Evolutionary conservation across 2,113 vertebrate genomes (phyloP), one percentile per base, ranked within the genome.

Genomic region (Scytalopus superciliaris): DNA sequence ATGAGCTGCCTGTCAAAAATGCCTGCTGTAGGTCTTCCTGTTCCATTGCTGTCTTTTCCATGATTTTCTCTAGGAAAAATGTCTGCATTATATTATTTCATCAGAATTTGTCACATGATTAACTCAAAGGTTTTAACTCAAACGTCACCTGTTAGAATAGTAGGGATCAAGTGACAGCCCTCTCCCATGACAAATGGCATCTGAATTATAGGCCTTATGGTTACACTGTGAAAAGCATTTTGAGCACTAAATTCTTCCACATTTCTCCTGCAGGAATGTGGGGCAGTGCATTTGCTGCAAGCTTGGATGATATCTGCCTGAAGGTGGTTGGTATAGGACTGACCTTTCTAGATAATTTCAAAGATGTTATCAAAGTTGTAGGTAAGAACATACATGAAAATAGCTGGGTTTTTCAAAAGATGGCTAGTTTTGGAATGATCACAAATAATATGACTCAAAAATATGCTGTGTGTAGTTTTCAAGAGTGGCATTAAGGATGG

Each of bases 211-310:
- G 42, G 10, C 19, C 18, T 88, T 77, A 37, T 52, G 25, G 30
- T 73, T 73, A 30, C 23, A 23, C 10, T 5, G 5, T 78, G 72
- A 59, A 55, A 88, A 91, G 12, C 18, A 14, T 76, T 49, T 35
- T 37, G 24, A 56, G 14, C 45, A 31, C 69, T 86, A 75, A 89
- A 64, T 56, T 70, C 14, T 92, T 83, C 16, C 3, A 3, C 6
- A 2, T 96, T 81, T 94, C 44, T 84, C 23, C 47, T 86, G 5
- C 63, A 98, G 98, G 98, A 52, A 84, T 98, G 44, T 98, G 98
- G 98, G 97, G 98, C 66, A 98, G 98, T 39, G 98, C 98, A 56
- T 98, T 98, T 75, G 98, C 98, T 60, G 97, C 97, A 70, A 98
- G 97, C 76, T 88, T 98, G 90, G 96, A 98, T 56, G 98, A 98